phyloP scores from a whole-genome alignment of 2,797 vertebrate species.

The Orientallactaga sibirica region DNA sequence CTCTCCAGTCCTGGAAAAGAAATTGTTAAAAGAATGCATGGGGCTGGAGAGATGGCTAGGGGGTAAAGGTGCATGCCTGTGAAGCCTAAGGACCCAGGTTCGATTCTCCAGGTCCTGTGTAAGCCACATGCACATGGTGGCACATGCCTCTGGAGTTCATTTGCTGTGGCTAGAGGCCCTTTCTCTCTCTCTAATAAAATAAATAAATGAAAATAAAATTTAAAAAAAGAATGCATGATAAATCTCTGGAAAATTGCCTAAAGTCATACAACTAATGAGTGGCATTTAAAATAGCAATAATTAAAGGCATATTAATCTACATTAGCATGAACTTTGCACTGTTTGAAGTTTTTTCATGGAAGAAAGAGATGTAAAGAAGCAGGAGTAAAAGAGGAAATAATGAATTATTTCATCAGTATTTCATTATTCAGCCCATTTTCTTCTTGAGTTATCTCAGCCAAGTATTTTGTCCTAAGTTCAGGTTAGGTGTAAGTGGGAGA shows the following conservation, averaged over 20 bases:
- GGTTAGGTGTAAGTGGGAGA: neutral
- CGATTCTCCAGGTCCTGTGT: no score
- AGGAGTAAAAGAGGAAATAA: conserved; percentile 30
- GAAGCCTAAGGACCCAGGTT: no score
- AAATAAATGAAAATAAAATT: no score
- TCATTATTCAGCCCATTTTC: neutral
- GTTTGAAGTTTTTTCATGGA: neutral
- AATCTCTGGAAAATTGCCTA: neutral
- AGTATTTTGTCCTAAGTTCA: conserved; percentile 55
- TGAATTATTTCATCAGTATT: neutral
- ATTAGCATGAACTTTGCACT: neutral
- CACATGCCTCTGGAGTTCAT: no score
- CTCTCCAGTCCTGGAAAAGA: neutral
- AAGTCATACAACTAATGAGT: neutral
- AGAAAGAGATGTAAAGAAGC: neutral
- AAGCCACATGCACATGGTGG: no score
- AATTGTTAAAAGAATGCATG: neutral
- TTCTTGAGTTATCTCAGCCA: conserved; percentile 36
- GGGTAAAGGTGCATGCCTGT: no score
- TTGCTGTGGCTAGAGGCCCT: no score
- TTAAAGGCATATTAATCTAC: neutral
- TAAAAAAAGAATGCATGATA: neutral
- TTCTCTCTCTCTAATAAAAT: no score
- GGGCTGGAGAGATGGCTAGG: no score
- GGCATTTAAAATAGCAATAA: conserved; percentile 1